Evolutionary conservation across 2,113 vertebrate genomes (phyloP), one percentile per base, ranked within the genome.

Genomic region (Limanda limanda): DNA sequence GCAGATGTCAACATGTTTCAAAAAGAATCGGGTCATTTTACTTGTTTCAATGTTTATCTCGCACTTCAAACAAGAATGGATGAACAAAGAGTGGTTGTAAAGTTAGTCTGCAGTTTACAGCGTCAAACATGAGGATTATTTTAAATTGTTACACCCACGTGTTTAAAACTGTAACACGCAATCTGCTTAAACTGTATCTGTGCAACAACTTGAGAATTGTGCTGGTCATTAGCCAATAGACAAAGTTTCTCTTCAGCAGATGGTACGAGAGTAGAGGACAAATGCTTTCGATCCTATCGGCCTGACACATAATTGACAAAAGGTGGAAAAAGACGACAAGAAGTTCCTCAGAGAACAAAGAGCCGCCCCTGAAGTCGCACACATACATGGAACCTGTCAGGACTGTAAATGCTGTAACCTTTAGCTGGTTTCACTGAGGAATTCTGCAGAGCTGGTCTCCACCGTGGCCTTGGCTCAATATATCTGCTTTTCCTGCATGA

Each of bases 251-350:
- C 55, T 45, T 25, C 21, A 25, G 71, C 6, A 17, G 59, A 27
- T 48, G 40, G 47, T 60, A 17, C n/a, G 58, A 75, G 66, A 17
- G n/a, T 25, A 40, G 1, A 27, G 27, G 14, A 55, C n/a, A n/a
- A n/a, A 40, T 62, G 27, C 64, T 68, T 55, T 52, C 1, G 12
- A 31, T 64, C 24, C 64, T 35, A 69, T 67, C 71, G 52, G 76
- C 42, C 54, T 24, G 40, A 65, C 56, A 78, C 25, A 71, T 17
- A 74, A 73, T 17, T 52, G 69, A 77, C 81, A 79, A 64, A n/a
- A n/a, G n/a, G n/a, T 58, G 62, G 80, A 85, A 74, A 25, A 54
- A 62, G 80, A 76, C 40, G 82, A 76, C 56, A 78, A 78, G 54
- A 78, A 80, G 58, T 69, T 64, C 79, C 62, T 77, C 70, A 1